A percentile compares a stretch with the other conserved stretches of the same genome.
These are phyloP conservation scores for Agriopis marginaria DNA, from an alignment of 2,888 invertebrate genomes.

Conservation along the genomic window DNA sequence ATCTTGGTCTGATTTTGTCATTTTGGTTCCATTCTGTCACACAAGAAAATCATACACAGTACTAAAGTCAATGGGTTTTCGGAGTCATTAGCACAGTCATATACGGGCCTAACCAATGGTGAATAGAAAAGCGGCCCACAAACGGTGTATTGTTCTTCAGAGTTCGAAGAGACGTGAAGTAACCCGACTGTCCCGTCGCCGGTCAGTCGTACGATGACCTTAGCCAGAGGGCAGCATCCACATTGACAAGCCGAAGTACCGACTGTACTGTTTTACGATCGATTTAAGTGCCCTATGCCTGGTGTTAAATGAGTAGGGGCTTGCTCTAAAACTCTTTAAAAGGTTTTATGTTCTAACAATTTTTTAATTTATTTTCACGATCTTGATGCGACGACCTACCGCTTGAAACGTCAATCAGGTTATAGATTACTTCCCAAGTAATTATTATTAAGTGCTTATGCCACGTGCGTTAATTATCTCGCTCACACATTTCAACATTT, in stretches of 20 bases:
- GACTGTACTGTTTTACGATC: conserved; percentile 53
- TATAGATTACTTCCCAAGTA: too few species aligned
- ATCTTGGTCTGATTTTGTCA: neutral
- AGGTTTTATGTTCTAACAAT: neutral
- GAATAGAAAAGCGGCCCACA: conserved; percentile 31
- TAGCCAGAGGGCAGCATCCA: conserved; percentile 55
- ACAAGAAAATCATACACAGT: neutral
- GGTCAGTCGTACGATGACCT: conserved; percentile 76
- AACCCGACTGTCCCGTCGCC: conserved; percentile 57
- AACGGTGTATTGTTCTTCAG: conserved; percentile 42
- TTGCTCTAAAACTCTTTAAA: conserved; percentile 6
- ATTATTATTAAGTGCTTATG: too few species aligned
- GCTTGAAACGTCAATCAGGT: too few species aligned
- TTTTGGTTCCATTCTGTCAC: conserved; percentile 1
- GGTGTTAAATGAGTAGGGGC: conserved; percentile 12
- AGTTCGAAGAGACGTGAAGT: conserved; percentile 52
- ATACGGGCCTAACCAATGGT: conserved; percentile 20
- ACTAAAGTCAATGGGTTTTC: conserved; percentile 3
- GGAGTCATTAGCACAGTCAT: conserved; percentile 27
- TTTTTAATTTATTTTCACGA: conserved; percentile 8
- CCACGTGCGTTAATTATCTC: too few species aligned
- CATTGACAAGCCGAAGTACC: conserved; percentile 56
- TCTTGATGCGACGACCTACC: neutral
- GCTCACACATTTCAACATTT: too few species aligned
- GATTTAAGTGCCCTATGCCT: conserved; percentile 27